Evolutionary conservation across 2,113 vertebrate species (phyloP), one percentile per base, ranked within the genome.

Genomic region (Planiliza haematocheilus): DNA sequence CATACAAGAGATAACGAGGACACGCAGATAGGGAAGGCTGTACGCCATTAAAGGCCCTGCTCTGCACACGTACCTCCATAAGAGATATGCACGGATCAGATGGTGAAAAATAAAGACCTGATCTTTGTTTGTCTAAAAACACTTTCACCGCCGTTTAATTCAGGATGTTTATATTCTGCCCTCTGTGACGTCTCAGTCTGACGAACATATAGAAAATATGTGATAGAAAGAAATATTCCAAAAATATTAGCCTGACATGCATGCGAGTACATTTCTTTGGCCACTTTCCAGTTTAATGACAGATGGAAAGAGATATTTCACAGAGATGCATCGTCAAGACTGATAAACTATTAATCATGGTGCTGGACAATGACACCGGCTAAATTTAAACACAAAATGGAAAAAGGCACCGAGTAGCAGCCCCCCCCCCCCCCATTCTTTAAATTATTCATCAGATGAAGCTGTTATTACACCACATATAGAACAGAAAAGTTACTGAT

Each of bases 311-410:
- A 89, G 74, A 90, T 88, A 82, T 89, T 82, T 87, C 81, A 88
- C 62, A 17, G 63, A 82, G 87, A 90, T 74, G 83, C 82, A 88
- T 76, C 78, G 77, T 68, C 41, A 24, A 80, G 77, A 82, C 74
- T 64, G 83, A 91, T 84, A 86, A 84, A 77, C 89, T 79, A 92
- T 93, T 88, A 87, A 93, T 92, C 92, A 89, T 60, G 16, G 50
- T 13, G 60, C 81, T 70, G 85, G 86, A 92, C 84, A 90, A 78
- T 79, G 89, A 88, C 89, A 88, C 66, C 52, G 34, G 86, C 88
- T 92, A 92, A 87, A 92, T 92, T 91, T 93, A 92, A 83, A 91
- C 86, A 34, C 67, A 84, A 77, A 78, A 70, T 71, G 56, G 69
- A 80, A 84, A 80, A 84, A 85, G 45, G 24, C 42, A 21, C 68